Base-by-base conservation (phyloP, 2,113 vertebrate species). In the Brachyhypopomus gauderio region DNA sequence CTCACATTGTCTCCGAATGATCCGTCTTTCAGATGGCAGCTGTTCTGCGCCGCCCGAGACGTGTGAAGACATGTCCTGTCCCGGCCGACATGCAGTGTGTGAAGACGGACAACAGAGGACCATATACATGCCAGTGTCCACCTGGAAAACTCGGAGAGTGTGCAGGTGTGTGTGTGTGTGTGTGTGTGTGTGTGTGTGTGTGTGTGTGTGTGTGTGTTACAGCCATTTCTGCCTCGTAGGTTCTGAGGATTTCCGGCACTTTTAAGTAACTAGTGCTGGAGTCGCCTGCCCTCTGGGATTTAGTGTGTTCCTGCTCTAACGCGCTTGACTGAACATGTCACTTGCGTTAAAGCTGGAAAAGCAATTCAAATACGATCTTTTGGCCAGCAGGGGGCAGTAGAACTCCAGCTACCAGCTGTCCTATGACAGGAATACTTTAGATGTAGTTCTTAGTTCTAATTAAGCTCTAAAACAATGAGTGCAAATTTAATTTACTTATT, bases 11-110 rank as follows among this genome's bases (percentile, higher is more conserved):
- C 27, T 64, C 7, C 36, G 4, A 17, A n/a, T 77, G 5, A 8
- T 58, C 3, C 36, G 19, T 78, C 5, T 25, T 19, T 58, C 56
- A 98, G 98, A 96, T 83, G 94, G 93, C n/a, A 92, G 94, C 25
- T 98, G 98, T 84, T 95, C 95, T 0, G 93, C 94, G 0, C 89
- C 93, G 63, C 93, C 88, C 0, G 96, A 97, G 77, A 95, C 95
- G 80, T 99, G 98, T 63, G 85, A 95, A 85, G 96, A 96, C 73
- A 97, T 97, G 79, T 93, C 95, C 0, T 98, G 98, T 86, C 98
- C 98, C 98, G 0, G 94, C 91, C 6, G 97, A 98, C 89, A 99
- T 99, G 98, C 96, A 98, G 77, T 99, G 98, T 76, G 94, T 99
- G 62, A 93, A 95, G 12, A 92, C 95, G 0, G 95, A 95, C 88